Percentiles rank a stretch among this genome's conserved stretches.
Conservation (phyloP, 1,140 invertebrate genomes). For the Leptinotarsa texana region DNA sequence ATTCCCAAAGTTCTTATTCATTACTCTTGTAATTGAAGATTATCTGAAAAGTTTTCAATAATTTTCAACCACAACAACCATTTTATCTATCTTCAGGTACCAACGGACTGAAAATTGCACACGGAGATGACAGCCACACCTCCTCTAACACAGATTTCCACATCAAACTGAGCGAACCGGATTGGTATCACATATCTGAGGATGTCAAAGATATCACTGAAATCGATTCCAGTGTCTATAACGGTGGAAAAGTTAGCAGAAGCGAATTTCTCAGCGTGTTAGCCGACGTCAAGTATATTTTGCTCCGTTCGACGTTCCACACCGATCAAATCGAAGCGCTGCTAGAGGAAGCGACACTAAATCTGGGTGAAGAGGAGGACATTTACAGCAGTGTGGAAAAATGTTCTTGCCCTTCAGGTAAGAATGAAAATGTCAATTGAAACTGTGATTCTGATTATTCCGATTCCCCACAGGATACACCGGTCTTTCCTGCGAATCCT, state of each 20-base stretch:
- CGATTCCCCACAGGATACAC: conserved; percentile 59
- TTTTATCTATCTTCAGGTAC: conserved; percentile 34
- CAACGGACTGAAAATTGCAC: conserved; percentile 60
- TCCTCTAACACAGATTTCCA: conserved; percentile 58
- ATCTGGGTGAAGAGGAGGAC: conserved; percentile 38
- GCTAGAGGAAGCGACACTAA: conserved; percentile 47
- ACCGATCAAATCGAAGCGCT: conserved; percentile 89
- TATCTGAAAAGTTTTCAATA: too few species aligned
- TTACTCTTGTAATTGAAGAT: too few species aligned
- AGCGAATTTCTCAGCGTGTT: conserved; percentile 83
- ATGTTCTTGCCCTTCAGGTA: conserved; percentile 64
- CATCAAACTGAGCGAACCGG: conserved; percentile 68
- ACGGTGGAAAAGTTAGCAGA: conserved; percentile 68
- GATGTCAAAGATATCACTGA: conserved; percentile 65
- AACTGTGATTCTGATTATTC: neutral
- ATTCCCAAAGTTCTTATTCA: too few species aligned
- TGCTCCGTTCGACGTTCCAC: conserved; percentile 88
- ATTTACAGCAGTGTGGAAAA: conserved; percentile 61
- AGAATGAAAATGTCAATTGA: neutral
- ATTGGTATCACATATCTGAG: conserved; percentile 74
- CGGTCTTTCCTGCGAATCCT: conserved; percentile 84
- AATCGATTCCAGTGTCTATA: conserved; percentile 63
- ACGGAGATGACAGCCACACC: conserved; percentile 63
- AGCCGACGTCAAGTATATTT: conserved; percentile 75
- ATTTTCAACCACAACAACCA: too few species aligned